A percentile compares a stretch with the other conserved stretches of the same genome.
Evolutionary conservation across 2,888 invertebrate genomes (phyloP).

Genomic region (Polymixis flavicincta): DNA sequence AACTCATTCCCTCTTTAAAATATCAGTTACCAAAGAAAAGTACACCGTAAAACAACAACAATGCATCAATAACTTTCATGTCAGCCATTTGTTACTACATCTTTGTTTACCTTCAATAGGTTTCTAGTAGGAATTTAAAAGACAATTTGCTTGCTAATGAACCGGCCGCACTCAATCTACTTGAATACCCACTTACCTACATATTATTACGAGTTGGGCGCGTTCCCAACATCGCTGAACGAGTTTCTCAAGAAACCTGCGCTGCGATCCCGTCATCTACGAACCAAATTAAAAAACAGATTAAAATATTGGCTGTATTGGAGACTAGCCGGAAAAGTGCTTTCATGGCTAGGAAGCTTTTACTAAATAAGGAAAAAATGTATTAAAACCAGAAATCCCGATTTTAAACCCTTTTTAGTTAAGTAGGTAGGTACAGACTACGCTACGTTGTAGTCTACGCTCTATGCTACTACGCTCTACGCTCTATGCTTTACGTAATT

Average conservation of each 20-base stretch:
- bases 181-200: conserved; percentile 68
- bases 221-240: conserved; percentile 55
- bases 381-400: not conserved
- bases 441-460: conserved; percentile 2
- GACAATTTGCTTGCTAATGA: conserved; percentile 76
- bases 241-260: conserved; percentile 44
- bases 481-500: conserved; percentile 8
- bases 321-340: not conserved
- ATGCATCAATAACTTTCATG: conserved; percentile 5
- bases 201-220: conserved; percentile 63
- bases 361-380: not conserved
- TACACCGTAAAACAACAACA: conserved; percentile 2
- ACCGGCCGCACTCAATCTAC: conserved; percentile 69
- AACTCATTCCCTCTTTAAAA: not conserved
- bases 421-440: not conserved
- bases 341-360: not conserved
- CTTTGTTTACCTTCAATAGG: conserved; percentile 59
- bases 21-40: conserved; percentile 13
- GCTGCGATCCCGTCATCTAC: conserved; percentile 33
- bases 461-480: not conserved
- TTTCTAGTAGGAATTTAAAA: conserved; percentile 68
- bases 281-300: conserved; percentile 27
- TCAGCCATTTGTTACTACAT: conserved; percentile 15
- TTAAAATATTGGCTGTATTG: conserved; percentile 11
- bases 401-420: conserved; percentile 5